A percentile compares a stretch with the other conserved stretches of the same genome.
phyloP scores from a whole-genome alignment of 2,797 vertebrate species.

The Peromyscus eremicus region DNA sequence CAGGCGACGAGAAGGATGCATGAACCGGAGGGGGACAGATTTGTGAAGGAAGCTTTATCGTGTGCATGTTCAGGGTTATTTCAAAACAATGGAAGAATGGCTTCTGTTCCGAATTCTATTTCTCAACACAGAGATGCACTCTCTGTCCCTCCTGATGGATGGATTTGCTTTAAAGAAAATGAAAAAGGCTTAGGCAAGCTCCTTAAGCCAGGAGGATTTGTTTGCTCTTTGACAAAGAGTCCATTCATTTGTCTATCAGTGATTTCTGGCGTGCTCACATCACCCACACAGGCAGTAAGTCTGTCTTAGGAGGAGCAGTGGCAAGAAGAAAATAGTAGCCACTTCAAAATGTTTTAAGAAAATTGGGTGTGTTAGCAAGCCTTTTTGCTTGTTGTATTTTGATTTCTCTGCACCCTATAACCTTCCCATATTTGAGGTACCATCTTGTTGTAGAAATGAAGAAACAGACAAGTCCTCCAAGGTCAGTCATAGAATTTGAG shows the following conservation, averaged over 20 bases:
- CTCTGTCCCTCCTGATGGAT: neutral
- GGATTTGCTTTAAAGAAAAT: neutral
- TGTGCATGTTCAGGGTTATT: neutral
- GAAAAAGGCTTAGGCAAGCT: neutral
- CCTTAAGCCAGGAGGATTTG: neutral
- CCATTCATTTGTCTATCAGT: neutral
- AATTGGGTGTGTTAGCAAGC: neutral
- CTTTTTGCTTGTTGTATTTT: neutral
- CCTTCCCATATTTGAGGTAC: neutral
- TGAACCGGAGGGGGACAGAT: neutral
- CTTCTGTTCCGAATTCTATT: constrained; percentile 14
- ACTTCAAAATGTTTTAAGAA: neutral
- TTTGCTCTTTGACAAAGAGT: constrained; percentile 8
- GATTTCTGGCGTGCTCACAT: neutral
- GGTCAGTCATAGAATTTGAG: neutral
- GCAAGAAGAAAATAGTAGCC: constrained; percentile 38
- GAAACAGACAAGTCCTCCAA: neutral
- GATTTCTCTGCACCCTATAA: neutral
- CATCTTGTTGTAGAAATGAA: neutral
- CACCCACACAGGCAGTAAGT: neutral
- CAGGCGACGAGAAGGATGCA: neutral
- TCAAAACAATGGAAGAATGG: neutral
- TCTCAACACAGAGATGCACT: neutral
- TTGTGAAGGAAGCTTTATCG: neutral
- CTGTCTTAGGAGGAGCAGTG: neutral